These are phyloP conservation scores for Xylota sylvarum DNA, from an alignment of 2,888 invertebrate species.

Conservation along the genomic window DNA sequence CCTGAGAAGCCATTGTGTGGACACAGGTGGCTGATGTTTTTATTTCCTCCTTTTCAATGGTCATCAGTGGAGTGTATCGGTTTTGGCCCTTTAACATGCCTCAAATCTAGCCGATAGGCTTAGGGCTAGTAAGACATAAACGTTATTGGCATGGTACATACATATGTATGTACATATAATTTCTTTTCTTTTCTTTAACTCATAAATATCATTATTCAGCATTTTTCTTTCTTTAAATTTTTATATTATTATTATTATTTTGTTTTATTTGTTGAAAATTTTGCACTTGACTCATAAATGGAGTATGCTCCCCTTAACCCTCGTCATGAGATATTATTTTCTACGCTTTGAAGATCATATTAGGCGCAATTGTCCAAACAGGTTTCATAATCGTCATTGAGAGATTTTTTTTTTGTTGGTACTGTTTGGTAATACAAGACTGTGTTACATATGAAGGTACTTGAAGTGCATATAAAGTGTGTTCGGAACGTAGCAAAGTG, in stretches of 20 bases:
- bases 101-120: neutral
- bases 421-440: conserved; percentile 64
- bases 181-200: neutral
- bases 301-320: conserved; percentile 34
- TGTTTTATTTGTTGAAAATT: conserved; percentile 20
- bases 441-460: conserved; percentile 72
- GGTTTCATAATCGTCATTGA: conserved; percentile 73
- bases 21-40: conserved; percentile 24
- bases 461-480: conserved; percentile 72
- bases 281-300: conserved; percentile 63
- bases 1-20: neutral
- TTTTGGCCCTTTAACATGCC: conserved; percentile 14
- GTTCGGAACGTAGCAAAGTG: conserved; percentile 47
- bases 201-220: conserved; percentile 40
- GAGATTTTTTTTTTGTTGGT: conserved; percentile 17
- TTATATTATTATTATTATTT: neutral
- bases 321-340: conserved; percentile 31
- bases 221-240: neutral
- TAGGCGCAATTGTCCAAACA: conserved; percentile 68
- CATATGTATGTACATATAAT: no score
- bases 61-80: neutral
- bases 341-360: conserved; percentile 57
- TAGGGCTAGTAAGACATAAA: neutral
- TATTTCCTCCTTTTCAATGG: conserved; percentile 40
- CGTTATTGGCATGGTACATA: neutral